Conservation (phyloP, 2,113 vertebrate genomes). For the Coryphaenoides rupestris region DNA sequence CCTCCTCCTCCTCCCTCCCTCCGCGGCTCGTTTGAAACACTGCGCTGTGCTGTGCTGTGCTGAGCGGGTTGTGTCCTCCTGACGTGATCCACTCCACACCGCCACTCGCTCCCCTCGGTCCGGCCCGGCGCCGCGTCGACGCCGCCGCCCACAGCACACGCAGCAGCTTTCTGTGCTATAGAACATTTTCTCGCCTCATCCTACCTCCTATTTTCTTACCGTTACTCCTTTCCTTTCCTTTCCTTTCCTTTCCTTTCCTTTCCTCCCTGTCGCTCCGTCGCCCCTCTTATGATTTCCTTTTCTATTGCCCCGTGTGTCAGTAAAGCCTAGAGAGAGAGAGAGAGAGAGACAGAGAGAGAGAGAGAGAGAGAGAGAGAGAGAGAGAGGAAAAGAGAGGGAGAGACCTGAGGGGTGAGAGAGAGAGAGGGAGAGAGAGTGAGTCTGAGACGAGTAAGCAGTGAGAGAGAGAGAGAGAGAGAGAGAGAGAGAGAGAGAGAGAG, state of each 20-base stretch:
- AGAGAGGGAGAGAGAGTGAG: slow-evolving; percentile 27
- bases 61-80: background rate
- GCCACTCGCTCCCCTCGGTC: no score
- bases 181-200: slow-evolving; percentile 51
- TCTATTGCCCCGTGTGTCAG: slow-evolving; percentile 58
- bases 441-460: slow-evolving; percentile 17
- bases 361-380: slow-evolving; percentile 5
- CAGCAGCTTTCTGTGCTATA: slow-evolving; percentile 40
- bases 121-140: no score
- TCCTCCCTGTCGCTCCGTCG: slow-evolving; percentile 39
- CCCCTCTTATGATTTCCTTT: slow-evolving; percentile 58
- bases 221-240: slow-evolving; percentile 22
- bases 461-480: slow-evolving; percentile 19
- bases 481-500: slow-evolving; percentile 51
- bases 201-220: slow-evolving; percentile 3
- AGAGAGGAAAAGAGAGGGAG: slow-evolving; percentile 21
- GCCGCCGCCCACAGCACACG: slow-evolving; percentile 21
- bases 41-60: no score
- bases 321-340: slow-evolving; percentile 42
- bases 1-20: no score
- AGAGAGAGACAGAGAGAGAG: slow-evolving; percentile 34
- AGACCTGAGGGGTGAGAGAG: slow-evolving; percentile 62
- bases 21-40: no score
- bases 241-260: slow-evolving; percentile 39
- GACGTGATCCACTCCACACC: no score